A percentile compares a stretch with the other conserved stretches of the same genome.
These are phyloP conservation scores for Lamellibrachia satsuma DNA, from an alignment of 2,888 invertebrate species.

Conservation along the genomic window DNA sequence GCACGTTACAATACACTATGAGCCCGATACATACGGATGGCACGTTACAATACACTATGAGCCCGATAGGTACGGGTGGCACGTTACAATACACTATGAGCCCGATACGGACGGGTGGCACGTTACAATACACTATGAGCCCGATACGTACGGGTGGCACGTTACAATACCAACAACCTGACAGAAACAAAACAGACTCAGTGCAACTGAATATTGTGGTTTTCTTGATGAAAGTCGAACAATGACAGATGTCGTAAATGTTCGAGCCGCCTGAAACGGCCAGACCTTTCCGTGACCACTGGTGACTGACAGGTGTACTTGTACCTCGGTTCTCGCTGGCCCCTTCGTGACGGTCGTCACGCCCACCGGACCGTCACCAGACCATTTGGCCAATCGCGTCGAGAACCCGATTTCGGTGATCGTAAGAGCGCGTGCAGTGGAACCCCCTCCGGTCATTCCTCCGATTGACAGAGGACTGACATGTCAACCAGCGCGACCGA, in stretches of 20 bases:
- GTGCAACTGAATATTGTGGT: not conserved
- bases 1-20: too few species aligned
- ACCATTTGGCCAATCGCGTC: not conserved
- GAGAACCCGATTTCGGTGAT: not conserved
- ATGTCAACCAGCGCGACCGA: too few species aligned
- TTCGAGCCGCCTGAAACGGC: not conserved
- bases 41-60: too few species aligned
- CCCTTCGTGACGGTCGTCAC: not conserved
- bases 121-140: too few species aligned
- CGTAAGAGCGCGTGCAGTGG: not conserved
- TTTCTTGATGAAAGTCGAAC: not conserved
- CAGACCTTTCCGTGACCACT: not conserved
- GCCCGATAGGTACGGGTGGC: too few species aligned
- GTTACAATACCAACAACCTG: not conserved
- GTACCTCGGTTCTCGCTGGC: not conserved
- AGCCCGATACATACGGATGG: too few species aligned
- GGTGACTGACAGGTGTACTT: not conserved
- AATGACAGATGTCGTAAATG: not conserved
- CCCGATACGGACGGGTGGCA: too few species aligned
- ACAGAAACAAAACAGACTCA: not conserved
- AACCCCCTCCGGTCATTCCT: too few species aligned
- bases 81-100: too few species aligned
- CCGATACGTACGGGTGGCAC: too few species aligned
- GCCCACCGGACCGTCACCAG: not conserved
- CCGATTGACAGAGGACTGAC: too few species aligned